Evolutionary conservation across 2,888 invertebrate species (phyloP), one percentile per base, ranked within the genome.

Genomic region (Chloromyia formosa): DNA sequence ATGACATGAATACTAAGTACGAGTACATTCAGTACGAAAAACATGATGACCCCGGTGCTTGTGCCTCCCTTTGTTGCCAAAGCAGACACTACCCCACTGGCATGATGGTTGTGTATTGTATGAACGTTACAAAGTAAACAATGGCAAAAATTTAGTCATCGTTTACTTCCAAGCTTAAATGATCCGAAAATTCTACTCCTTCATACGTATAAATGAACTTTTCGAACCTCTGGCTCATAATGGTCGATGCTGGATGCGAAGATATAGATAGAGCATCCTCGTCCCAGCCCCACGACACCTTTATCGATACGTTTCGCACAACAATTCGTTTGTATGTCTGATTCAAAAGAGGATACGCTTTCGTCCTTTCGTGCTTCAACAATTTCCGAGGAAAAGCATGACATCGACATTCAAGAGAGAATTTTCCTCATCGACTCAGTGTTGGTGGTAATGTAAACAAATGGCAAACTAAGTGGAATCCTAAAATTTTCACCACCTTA

Each of bases 401-500:
- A 35, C 27, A 35, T 35, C 10, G n/a, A 20, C 12, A 16, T 69
- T 64, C 62, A 75, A 75, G 75, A 75, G 64, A 75, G 75, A 77
- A 16, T 42, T 69, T 23, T 54, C 27, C 20, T 22, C 68, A 49
- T 54, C 27, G 68, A 49, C 66, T 66, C 16, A 35, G 7, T 62
- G 35, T 16, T 16, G 16, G 66, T 20, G 49, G 68, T 53, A 53
- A 53, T 69, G 68, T 69, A 69, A 69, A 69, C 68, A 69, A 69
- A 69, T 69, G 54, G 54, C 53, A n/a, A 69, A 49, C 68, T 54
- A 69, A 69, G 68, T 53, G 68, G 54, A 53, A 53, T 69, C 54
- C 54, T 76, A 68, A 77, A 78, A 78, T 79, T 79, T 78, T 77
- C 78, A 78, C 78, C 78, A 78, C 78, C 78, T 79, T 78, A 77